phyloP scores from a whole-genome alignment of 2,113 vertebrate genomes.

The Leuciscus idus region DNA sequence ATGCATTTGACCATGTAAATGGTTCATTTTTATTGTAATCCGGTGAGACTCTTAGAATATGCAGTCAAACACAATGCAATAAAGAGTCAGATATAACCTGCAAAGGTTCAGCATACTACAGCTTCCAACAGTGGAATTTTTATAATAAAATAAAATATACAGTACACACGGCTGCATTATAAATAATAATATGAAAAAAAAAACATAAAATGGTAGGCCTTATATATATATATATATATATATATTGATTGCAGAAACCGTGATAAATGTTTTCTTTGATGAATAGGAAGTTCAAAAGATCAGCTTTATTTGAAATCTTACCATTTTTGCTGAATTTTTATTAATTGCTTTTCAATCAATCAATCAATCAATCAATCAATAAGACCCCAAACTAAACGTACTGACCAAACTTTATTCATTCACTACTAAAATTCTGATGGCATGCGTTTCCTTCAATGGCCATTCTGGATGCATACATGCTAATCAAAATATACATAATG shows the following conservation, averaged over 20 bases:
- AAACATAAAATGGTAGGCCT: background rate
- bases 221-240: too few species aligned
- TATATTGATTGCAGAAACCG: too few species aligned
- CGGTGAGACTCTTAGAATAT: constrained; percentile 62
- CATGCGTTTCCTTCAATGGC: background rate
- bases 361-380: too few species aligned
- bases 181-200: background rate
- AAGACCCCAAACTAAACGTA: too few species aligned
- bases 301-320: too few species aligned
- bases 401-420: too few species aligned
- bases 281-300: too few species aligned
- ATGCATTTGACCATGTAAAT: constrained; percentile 75
- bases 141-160: background rate
- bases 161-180: background rate
- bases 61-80: constrained; percentile 40
- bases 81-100: constrained; percentile 22
- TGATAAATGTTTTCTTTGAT: too few species aligned
- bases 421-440: background rate
- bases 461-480: background rate
- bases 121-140: background rate
- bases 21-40: constrained; percentile 66
- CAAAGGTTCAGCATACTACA: background rate
- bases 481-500: background rate
- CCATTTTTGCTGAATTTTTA: too few species aligned
- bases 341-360: too few species aligned